Conservation (phyloP, 2,888 invertebrate species). For the Drosophila gaucha region DNA sequence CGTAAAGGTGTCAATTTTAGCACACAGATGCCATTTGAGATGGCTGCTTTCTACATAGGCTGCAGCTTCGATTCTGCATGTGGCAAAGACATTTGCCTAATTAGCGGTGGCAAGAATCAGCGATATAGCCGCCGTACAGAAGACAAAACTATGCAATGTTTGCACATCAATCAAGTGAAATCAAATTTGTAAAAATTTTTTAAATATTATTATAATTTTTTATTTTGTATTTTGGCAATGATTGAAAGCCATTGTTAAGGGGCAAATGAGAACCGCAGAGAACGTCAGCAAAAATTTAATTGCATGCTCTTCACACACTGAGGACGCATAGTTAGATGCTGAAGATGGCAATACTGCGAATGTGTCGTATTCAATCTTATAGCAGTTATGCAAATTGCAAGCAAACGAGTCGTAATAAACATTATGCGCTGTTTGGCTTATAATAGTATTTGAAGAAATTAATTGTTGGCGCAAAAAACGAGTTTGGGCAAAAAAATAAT, state of each 20-base stretch:
- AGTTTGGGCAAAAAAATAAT: constrained; percentile 48
- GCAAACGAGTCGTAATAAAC: constrained; percentile 61
- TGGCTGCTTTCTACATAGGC: constrained; percentile 49
- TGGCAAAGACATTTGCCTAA: constrained; percentile 45
- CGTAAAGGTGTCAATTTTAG: constrained; percentile 80
- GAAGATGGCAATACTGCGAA: constrained; percentile 15
- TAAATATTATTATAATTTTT: constrained; percentile 20
- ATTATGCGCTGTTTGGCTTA: constrained; percentile 64
- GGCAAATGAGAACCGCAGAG: constrained; percentile 34
- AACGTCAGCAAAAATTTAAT: constrained; percentile 61
- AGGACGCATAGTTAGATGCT: constrained; percentile 24
- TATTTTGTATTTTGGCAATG: constrained; percentile 42
- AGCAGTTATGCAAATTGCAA: constrained; percentile 70
- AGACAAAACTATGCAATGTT: constrained; percentile 41
- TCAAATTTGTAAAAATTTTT: constrained; percentile 56
- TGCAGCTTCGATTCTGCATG: constrained; percentile 27
- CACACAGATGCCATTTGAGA: constrained; percentile 73
- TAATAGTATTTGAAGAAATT: constrained; percentile 57
- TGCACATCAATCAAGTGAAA: constrained; percentile 71
- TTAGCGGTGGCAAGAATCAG: constrained; percentile 38
- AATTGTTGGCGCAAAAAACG: constrained; percentile 60
- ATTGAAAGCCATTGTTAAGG: constrained; percentile 66
- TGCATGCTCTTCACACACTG: constrained; percentile 59
- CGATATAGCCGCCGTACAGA: constrained; percentile 3
- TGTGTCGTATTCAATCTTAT: constrained; percentile 20